phyloP scores from a whole-genome alignment of 2,888 invertebrate genomes.

The Agriopis aurantiaria region DNA sequence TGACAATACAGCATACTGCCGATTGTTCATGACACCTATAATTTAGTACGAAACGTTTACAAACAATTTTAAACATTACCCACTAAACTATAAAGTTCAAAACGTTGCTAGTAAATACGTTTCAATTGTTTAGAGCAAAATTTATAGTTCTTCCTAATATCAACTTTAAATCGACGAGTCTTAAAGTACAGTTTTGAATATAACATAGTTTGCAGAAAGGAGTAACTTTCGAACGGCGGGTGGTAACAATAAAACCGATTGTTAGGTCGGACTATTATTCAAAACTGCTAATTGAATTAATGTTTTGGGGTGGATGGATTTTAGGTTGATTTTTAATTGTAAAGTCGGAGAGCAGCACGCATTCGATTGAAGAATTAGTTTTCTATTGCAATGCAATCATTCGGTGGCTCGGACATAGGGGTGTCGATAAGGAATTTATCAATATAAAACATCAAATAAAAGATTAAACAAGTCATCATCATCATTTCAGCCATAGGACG shows the following conservation, averaged over 20 bases:
- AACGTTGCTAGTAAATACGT: slow-evolving; percentile 27
- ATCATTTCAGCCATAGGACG: no score
- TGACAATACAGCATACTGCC: slow-evolving; percentile 61
- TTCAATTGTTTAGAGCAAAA: neutral
- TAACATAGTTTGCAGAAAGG: slow-evolving; percentile 28
- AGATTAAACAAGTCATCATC: no score
- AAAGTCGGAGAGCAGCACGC: slow-evolving; percentile 62
- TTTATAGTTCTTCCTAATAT: slow-evolving; percentile 37
- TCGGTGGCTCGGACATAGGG: slow-evolving; percentile 60
- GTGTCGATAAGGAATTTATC: slow-evolving; percentile 41
- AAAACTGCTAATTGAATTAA: slow-evolving; percentile 50
- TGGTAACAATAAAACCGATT: slow-evolving; percentile 83
- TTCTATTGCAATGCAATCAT: slow-evolving; percentile 74
- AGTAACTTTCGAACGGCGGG: slow-evolving; percentile 78
- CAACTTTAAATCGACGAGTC: slow-evolving; percentile 42
- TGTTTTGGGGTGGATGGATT: slow-evolving; percentile 47
- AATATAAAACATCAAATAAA: no score
- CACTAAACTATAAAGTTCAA: slow-evolving; percentile 36
- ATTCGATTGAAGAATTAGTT: slow-evolving; percentile 73
- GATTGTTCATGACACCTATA: slow-evolving; percentile 78
- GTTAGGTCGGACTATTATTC: slow-evolving; percentile 63
- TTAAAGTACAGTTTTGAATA: slow-evolving; percentile 49
- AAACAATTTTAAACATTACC: slow-evolving; percentile 27
- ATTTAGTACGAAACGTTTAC: slow-evolving; percentile 54
- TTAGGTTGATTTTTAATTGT: slow-evolving; percentile 55